These are phyloP conservation scores for Alloplasta piceator DNA, from an alignment of 2,888 invertebrate genomes.

Conservation along the genomic window DNA sequence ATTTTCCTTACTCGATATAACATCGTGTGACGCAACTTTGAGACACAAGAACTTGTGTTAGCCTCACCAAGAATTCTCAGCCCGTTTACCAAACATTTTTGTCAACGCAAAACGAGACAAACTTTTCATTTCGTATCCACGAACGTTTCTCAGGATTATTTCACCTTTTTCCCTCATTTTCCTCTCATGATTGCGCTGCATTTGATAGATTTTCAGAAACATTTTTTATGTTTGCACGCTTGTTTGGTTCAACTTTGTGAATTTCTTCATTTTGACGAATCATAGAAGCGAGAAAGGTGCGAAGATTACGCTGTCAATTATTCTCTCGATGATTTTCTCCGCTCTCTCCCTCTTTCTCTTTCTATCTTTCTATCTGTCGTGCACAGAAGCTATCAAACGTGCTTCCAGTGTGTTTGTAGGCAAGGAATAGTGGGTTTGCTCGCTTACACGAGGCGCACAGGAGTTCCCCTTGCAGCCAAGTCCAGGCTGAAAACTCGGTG, in stretches of 20 bases:
- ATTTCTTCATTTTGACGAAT: constrained; percentile 16
- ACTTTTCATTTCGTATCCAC: neutral
- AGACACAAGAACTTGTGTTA: constrained; percentile 1
- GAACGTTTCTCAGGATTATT: neutral
- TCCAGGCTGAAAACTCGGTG: constrained; percentile 39
- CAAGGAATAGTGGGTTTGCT: constrained; percentile 43
- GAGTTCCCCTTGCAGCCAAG: constrained; percentile 15
- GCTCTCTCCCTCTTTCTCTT: neutral
- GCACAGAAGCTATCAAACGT: neutral
- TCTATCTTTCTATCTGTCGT: constrained; percentile 5
- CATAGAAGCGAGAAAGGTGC: constrained; percentile 40
- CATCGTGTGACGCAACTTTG: neutral
- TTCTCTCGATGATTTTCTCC: constrained; percentile 25
- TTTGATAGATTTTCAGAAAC: neutral
- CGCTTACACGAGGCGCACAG: constrained; percentile 30
- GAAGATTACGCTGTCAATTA: constrained; percentile 53
- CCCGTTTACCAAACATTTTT: constrained; percentile 22
- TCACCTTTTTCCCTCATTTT: neutral
- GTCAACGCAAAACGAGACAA: neutral
- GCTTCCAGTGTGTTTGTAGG: neutral
- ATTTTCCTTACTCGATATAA: too few relatives aligned
- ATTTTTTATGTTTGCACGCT: neutral
- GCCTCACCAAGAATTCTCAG: constrained; percentile 15
- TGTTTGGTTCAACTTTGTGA: neutral
- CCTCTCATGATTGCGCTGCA: neutral